These are phyloP conservation scores for Callocephalon fimbriatum DNA, from an alignment of 2,113 vertebrate species.

Conservation along the genomic window DNA sequence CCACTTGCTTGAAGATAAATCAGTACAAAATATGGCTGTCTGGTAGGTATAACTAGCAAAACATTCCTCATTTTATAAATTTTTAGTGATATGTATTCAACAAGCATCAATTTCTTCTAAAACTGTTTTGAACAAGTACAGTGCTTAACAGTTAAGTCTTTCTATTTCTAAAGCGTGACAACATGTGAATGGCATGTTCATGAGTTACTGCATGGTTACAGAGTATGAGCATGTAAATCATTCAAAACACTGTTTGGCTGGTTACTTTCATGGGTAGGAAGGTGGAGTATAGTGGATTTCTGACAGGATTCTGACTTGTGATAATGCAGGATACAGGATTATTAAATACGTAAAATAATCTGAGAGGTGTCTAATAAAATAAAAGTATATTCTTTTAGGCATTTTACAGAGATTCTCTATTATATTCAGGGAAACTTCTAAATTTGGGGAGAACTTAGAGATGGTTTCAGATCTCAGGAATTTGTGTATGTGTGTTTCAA, in stretches of 20 bases:
- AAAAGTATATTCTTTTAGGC: not conserved
- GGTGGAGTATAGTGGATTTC: slow-evolving; percentile 18
- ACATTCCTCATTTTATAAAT: not conserved
- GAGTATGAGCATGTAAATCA: not conserved
- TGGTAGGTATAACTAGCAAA: not conserved
- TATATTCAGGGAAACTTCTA: not conserved
- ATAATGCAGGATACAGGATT: not conserved
- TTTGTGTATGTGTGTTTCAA: not conserved
- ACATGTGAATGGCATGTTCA: slow-evolving; percentile 30
- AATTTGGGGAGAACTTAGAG: not conserved
- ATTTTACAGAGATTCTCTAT: not conserved
- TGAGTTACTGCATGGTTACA: slow-evolving; percentile 28
- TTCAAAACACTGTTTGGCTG: not conserved
- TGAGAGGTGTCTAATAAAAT: not conserved
- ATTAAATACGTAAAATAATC: not conserved
- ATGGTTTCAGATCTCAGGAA: not conserved
- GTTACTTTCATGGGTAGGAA: not conserved
- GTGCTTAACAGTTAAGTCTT: not conserved
- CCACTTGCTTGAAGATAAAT: not conserved
- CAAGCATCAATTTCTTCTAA: not conserved
- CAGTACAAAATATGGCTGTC: not conserved
- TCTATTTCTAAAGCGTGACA: slow-evolving; percentile 31
- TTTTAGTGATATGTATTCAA: not conserved
- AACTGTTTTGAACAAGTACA: not conserved
- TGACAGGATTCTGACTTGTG: not conserved